Conservation (phyloP, 2,113 vertebrate genomes). For the Sapayoa aenigma region DNA sequence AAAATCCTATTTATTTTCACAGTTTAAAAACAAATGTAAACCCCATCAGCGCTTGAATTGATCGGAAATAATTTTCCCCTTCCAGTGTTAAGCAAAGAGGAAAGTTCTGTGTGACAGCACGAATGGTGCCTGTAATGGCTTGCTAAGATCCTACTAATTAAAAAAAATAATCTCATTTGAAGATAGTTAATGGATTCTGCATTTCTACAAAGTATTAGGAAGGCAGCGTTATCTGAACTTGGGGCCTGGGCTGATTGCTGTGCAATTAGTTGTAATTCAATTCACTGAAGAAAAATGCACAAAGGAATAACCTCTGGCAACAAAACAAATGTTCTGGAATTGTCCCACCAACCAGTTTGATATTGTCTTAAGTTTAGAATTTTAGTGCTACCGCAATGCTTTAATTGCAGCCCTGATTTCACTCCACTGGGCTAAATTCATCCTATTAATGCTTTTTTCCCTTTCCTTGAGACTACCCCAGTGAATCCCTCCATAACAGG, state of each 20-base stretch:
- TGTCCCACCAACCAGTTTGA: constrained; percentile 55
- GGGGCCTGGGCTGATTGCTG: constrained; percentile 66
- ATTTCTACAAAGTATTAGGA: constrained; percentile 67
- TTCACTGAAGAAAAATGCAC: constrained; percentile 72
- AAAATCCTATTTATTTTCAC: not conserved
- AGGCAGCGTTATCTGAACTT: constrained; percentile 68
- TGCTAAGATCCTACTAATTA: constrained; percentile 73
- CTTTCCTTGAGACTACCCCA: not conserved
- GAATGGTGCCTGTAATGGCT: constrained; percentile 55
- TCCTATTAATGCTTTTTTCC: not conserved
- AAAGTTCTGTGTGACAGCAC: constrained; percentile 46
- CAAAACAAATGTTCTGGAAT: constrained; percentile 41
- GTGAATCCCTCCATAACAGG: not conserved
- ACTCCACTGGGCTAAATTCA: not conserved
- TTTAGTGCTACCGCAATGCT: not conserved
- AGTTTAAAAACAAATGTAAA: constrained; percentile 6
- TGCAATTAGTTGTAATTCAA: constrained; percentile 76
- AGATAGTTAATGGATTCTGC: constrained; percentile 71
- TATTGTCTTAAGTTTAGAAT: constrained; percentile 25
- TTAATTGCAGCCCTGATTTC: not conserved
- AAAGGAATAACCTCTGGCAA: constrained; percentile 62
- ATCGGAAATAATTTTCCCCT: constrained; percentile 56
- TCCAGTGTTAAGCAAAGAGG: constrained; percentile 59
- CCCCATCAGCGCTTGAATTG: constrained; percentile 1
- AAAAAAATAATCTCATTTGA: constrained; percentile 70